A percentile compares a stretch with the other conserved stretches of the same genome.
Conservation (phyloP, 2,888 invertebrate species). For the Melanostoma mellinum region DNA sequence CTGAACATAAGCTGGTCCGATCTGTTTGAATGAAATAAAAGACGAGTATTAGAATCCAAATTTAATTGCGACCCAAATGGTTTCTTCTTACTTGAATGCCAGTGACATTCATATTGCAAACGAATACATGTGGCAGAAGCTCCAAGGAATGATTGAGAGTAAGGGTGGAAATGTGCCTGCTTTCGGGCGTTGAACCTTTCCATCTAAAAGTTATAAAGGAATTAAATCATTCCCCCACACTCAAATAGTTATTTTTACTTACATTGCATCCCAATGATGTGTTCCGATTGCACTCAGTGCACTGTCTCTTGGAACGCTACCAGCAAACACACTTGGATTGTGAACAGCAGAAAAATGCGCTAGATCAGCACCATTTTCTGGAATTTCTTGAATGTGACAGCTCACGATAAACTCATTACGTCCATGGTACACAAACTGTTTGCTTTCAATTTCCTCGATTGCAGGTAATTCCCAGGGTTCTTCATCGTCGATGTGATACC, state of each 20-base stretch:
- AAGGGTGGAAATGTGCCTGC: constrained; percentile 86
- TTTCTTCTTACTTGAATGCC: constrained; percentile 85
- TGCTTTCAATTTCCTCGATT: constrained; percentile 83
- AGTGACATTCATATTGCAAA: constrained; percentile 85
- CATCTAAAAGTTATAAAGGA: constrained; percentile 79
- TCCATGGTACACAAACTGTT: constrained; percentile 87
- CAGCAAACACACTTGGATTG: constrained; percentile 84
- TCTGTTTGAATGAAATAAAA: constrained; percentile 78
- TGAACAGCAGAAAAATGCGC: constrained; percentile 92
- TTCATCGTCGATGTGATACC: constrained; percentile 90
- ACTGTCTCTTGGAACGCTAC: constrained; percentile 80
- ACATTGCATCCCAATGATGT: constrained; percentile 84
- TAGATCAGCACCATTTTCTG: constrained; percentile 94
- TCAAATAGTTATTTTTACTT: constrained; percentile 48
- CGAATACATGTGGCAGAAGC: constrained; percentile 84
- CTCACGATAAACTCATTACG: constrained; percentile 90
- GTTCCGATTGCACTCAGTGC: constrained; percentile 80
- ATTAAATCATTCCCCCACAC: no score
- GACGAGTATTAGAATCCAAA: background rate
- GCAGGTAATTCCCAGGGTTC: constrained; percentile 88
- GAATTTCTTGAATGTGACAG: constrained; percentile 91
- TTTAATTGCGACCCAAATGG: no score
- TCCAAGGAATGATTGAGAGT: constrained; percentile 85
- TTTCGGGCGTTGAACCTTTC: constrained; percentile 81
- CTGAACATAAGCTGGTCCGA: constrained; percentile 91